phyloP scores from a whole-genome alignment of 2,113 vertebrate genomes.

The Hystrix cristata region DNA sequence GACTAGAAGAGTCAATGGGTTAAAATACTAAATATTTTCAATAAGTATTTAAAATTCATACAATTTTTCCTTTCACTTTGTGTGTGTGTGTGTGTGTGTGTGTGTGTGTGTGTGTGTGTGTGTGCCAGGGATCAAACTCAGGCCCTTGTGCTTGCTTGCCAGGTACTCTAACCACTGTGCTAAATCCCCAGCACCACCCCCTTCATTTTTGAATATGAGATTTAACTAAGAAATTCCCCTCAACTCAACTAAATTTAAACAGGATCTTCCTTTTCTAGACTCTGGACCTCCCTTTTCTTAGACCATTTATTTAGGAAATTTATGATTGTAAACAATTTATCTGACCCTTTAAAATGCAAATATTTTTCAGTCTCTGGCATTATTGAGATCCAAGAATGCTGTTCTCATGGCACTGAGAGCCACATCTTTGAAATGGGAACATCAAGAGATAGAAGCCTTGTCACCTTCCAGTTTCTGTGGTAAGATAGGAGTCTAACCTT shows the following conservation, averaged over 20 bases:
- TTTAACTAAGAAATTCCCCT: background rate
- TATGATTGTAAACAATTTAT: background rate
- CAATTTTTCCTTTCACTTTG: background rate
- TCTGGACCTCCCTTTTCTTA: background rate
- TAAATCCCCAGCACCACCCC: too few relatives aligned
- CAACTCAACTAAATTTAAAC: background rate
- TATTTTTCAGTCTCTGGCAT: background rate
- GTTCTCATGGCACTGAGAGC: background rate
- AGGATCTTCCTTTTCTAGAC: background rate
- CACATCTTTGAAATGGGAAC: background rate
- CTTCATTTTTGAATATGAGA: background rate
- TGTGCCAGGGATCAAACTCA: too few relatives aligned
- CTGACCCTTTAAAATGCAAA: background rate
- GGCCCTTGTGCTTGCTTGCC: too few relatives aligned
- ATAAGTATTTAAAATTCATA: background rate
- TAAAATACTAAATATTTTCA: background rate
- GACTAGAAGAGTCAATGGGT: background rate
- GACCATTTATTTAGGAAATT: background rate
- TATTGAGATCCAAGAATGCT: background rate
- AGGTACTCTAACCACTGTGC: too few relatives aligned
- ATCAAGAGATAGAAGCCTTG: background rate
- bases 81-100: too few relatives aligned
- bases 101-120: too few relatives aligned
- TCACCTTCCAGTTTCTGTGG: background rate
- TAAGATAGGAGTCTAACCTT: accelerated